phyloP scores from a whole-genome alignment of 2,888 invertebrate species.

The Athalia cordata region DNA sequence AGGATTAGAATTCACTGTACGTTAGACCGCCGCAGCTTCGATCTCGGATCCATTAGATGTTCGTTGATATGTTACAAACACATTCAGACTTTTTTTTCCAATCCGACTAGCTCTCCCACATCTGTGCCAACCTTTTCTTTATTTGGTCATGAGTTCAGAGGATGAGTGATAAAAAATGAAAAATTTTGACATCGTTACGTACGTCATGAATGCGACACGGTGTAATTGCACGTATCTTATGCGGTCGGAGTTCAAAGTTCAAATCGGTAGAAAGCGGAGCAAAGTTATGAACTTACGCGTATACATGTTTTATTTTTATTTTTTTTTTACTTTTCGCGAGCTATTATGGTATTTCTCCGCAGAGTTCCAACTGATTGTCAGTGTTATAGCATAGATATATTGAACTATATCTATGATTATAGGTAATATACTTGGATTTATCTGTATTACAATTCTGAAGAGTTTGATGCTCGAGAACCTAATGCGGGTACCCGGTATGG shows the following conservation, averaged over 20 bases:
- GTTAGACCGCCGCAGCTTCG: too few relatives aligned
- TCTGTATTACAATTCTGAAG: too few relatives aligned
- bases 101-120: not conserved
- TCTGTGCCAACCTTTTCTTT: not conserved
- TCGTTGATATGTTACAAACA: too few relatives aligned
- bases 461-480: too few relatives aligned
- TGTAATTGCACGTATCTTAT: conserved; percentile 18
- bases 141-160: not conserved
- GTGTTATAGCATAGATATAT: too few relatives aligned
- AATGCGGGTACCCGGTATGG: too few relatives aligned
- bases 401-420: too few relatives aligned
- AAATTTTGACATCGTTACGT: not conserved
- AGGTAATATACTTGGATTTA: too few relatives aligned
- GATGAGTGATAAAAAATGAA: not conserved
- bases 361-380: too few relatives aligned
- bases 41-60: too few relatives aligned
- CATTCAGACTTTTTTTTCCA: not conserved
- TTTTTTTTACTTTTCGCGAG: not conserved
- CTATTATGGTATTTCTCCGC: too few relatives aligned
- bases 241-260: conserved; percentile 25
- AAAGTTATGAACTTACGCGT: conserved; percentile 1
- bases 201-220: not conserved
- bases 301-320: not conserved
- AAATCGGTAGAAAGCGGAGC: conserved; percentile 27
- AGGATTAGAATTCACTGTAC: too few relatives aligned